These are phyloP conservation scores for Sarcophaga bullata DNA, from an alignment of 1,140 invertebrate species.

Conservation along the genomic window DNA sequence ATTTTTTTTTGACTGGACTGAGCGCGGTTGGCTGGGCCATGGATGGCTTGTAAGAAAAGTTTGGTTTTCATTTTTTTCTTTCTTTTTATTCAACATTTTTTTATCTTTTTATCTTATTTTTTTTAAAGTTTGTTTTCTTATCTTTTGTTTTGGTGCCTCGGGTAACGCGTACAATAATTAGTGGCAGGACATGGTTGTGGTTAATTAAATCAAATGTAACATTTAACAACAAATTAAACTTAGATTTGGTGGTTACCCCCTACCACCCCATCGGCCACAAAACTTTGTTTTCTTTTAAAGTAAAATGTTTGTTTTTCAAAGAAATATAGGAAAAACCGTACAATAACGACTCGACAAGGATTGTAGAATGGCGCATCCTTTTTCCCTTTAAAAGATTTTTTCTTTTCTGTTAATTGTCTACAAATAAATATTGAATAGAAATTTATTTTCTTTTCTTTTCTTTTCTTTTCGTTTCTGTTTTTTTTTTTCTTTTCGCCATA, in stretches of 20 bases:
- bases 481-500: not conserved
- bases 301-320: not conserved
- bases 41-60: no score
- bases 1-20: not conserved
- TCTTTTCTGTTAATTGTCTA: not conserved
- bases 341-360: not conserved
- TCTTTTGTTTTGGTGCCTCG: not conserved
- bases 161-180: not conserved
- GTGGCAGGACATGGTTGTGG: not conserved
- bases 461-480: not conserved
- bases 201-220: constrained; percentile 13
- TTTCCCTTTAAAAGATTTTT: not conserved
- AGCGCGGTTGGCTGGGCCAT: no score
- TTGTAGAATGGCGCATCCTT: not conserved
- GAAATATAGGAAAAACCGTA: no score
- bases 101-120: no score
- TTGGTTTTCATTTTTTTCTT: no score
- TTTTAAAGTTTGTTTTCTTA: not conserved
- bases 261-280: not conserved
- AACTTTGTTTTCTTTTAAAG: not conserved
- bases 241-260: not conserved
- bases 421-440: no score
- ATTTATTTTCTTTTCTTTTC: no score
- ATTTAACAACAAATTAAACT: constrained; percentile 25
- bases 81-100: no score